These are phyloP conservation scores for Globicephala melas DNA, from an alignment of 2,113 vertebrate species.

Conservation along the genomic window DNA sequence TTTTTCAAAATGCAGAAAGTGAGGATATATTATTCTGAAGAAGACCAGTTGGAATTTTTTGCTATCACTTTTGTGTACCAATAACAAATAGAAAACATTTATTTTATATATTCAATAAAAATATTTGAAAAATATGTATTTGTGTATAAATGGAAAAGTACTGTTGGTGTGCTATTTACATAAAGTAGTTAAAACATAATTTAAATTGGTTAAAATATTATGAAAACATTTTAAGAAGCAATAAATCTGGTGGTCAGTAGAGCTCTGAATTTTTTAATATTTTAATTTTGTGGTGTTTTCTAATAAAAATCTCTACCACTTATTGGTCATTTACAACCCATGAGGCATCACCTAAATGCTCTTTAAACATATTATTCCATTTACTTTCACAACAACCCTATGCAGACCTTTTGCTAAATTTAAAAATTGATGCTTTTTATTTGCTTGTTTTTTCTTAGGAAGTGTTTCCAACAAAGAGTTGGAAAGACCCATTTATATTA, in stretches of 20 bases:
- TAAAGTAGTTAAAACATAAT: constrained; percentile 27
- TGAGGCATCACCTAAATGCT: background rate
- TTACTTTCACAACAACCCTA: constrained; percentile 15
- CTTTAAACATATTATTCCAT: background rate
- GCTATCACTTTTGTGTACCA: constrained; percentile 13
- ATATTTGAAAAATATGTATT: background rate
- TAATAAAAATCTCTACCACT: background rate
- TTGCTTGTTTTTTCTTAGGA: background rate
- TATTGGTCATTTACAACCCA: background rate
- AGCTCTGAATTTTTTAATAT: constrained; percentile 24
- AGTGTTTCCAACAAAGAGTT: background rate
- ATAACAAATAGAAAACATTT: background rate
- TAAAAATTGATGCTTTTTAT: background rate
- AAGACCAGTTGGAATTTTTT: constrained; percentile 17
- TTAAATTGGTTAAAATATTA: constrained; percentile 33
- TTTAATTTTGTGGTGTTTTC: constrained; percentile 32
- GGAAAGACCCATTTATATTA: background rate
- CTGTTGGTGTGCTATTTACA: background rate
- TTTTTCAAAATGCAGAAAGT: background rate
- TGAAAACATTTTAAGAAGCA: constrained; percentile 31
- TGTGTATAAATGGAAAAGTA: constrained; percentile 7
- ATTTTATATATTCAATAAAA: background rate
- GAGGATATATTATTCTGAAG: constrained; percentile 10
- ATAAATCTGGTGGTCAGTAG: background rate
- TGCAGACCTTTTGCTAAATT: constrained; percentile 10